A percentile compares a stretch with the other conserved stretches of the same genome.
These are phyloP conservation scores for Lithobates sylvaticus DNA, from an alignment of 2,797 vertebrate species.

Conservation along the genomic window DNA sequence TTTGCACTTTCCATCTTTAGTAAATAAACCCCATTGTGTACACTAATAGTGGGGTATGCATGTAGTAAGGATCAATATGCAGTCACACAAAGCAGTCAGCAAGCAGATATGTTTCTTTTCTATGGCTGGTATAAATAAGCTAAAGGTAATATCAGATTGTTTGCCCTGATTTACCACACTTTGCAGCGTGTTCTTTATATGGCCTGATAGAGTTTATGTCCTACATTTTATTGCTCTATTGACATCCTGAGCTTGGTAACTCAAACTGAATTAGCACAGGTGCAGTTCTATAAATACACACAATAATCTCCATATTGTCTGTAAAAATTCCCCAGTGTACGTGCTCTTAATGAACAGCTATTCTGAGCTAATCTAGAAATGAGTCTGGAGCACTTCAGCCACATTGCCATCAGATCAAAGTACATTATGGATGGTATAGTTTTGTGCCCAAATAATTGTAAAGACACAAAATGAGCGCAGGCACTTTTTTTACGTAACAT, in stretches of 20 bases:
- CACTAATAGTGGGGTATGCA: too few relatives aligned
- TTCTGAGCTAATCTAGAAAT: constrained; percentile 35
- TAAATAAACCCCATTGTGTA: too few relatives aligned
- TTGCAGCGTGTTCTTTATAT: too few relatives aligned
- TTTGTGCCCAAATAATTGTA: not conserved
- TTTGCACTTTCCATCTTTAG: too few relatives aligned
- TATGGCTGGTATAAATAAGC: too few relatives aligned
- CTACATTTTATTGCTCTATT: constrained; percentile 6
- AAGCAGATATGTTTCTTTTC: not conserved
- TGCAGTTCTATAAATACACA: constrained; percentile 38
- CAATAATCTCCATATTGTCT: constrained; percentile 25
- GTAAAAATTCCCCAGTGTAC: constrained; percentile 31
- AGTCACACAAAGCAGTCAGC: too few relatives aligned
- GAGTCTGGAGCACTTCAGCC: not conserved
- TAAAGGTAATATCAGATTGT: not conserved
- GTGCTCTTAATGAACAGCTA: constrained; percentile 35
- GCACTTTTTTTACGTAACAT: too few relatives aligned
- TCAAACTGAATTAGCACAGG: constrained; percentile 23
- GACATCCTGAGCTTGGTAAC: constrained; percentile 17
- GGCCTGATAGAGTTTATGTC: not conserved
- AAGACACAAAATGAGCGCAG: not conserved
- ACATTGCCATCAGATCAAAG: not conserved
- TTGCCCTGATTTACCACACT: not conserved
- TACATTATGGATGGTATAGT: not conserved
- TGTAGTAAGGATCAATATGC: not conserved